These are phyloP conservation scores for Lynx canadensis DNA, from an alignment of 2,113 vertebrate genomes.

Conservation along the genomic window DNA sequence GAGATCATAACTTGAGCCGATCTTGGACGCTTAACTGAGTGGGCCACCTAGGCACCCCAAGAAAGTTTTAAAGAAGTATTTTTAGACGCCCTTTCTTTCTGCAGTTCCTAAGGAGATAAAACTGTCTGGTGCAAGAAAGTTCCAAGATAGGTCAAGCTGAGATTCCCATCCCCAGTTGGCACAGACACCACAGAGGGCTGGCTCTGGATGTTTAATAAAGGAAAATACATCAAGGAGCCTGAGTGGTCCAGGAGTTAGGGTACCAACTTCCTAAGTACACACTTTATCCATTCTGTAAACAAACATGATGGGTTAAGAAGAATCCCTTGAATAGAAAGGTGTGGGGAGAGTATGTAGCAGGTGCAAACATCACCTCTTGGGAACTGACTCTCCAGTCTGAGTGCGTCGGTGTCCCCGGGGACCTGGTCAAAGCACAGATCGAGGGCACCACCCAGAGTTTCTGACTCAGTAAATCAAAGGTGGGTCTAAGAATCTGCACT, in stretches of 20 bases:
- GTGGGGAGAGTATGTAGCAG: background rate
- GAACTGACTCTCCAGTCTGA: background rate
- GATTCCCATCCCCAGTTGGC: background rate
- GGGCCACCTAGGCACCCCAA: background rate
- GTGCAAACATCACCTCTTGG: fast-evolving
- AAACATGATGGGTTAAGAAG: background rate
- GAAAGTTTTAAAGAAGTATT: background rate
- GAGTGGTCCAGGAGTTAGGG: background rate
- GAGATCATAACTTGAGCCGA: no score
- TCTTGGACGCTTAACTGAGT: no score
- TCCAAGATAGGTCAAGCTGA: background rate
- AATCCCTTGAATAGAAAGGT: background rate
- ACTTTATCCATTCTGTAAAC: background rate
- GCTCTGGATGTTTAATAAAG: background rate
- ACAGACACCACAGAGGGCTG: background rate
- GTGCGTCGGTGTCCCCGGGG: background rate
- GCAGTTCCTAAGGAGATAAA: background rate
- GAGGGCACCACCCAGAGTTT: background rate
- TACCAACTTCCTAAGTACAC: background rate
- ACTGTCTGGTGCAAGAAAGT: background rate
- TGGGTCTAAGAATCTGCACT: background rate
- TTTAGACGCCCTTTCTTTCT: background rate
- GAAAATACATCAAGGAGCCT: background rate
- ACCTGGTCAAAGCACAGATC: background rate
- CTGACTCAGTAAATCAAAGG: background rate